Evolutionary conservation across 35 echinoderm and acorn worm species (phyloP).

Genomic region (Lytechinus pictus): DNA sequence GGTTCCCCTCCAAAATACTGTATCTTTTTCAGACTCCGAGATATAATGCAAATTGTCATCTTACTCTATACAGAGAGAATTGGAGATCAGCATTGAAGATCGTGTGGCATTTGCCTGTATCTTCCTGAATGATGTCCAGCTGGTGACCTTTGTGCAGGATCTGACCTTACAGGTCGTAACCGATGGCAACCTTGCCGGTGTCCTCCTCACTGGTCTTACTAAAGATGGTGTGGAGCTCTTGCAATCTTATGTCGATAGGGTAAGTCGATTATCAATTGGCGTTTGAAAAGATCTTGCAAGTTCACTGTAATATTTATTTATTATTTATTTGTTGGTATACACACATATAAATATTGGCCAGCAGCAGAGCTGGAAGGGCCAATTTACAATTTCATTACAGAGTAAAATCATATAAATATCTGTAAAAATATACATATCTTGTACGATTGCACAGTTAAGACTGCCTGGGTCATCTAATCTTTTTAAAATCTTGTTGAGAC

Average conservation of each 20-base stretch:
- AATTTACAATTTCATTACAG: too few species aligned
- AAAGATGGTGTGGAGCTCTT: constrained; percentile 83
- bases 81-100: constrained; percentile 80
- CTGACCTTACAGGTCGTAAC: constrained; percentile 56
- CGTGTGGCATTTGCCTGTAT: constrained; percentile 88
- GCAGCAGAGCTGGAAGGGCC: too few species aligned
- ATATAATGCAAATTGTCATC: not conserved
- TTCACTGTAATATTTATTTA: not conserved
- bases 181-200: constrained; percentile 80
- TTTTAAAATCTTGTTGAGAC: too few species aligned
- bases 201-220: constrained; percentile 82
- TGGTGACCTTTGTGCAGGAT: constrained; percentile 73
- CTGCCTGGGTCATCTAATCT: too few species aligned
- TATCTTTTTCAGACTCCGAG: not conserved
- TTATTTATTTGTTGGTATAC: too few species aligned
- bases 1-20: too few species aligned
- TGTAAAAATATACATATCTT: too few species aligned
- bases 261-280: not conserved
- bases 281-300: not conserved
- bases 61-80: constrained; percentile 75
- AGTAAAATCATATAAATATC: too few species aligned
- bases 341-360: not conserved
- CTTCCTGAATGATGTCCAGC: constrained; percentile 80
- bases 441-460: too few species aligned
- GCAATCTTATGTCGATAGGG: constrained; percentile 84